Percentiles rank a stretch among this genome's conserved stretches.
These are phyloP conservation scores for Pelodiscus sinensis DNA, from an alignment of 2,113 vertebrate genomes.

Conservation along the genomic window DNA sequence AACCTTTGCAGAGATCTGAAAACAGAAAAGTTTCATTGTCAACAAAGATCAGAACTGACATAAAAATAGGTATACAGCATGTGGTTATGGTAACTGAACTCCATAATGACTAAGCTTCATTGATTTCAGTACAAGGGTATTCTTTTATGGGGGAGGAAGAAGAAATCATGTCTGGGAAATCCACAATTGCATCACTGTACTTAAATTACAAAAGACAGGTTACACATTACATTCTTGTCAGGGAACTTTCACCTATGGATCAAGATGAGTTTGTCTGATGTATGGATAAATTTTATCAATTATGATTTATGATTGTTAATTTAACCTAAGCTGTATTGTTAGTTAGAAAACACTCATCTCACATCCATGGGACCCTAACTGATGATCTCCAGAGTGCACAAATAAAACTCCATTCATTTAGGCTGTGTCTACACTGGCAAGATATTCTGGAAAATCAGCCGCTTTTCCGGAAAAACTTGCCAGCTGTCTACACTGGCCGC, in stretches of 20 bases:
- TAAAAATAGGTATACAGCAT: conserved; percentile 18
- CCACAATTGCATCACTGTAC: not conserved
- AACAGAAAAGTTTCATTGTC: not conserved
- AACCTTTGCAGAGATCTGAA: conserved; percentile 32
- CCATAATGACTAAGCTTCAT: not conserved
- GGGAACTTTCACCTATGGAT: not conserved
- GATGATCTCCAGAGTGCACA: not conserved
- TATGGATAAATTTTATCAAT: not conserved
- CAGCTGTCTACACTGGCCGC: too few relatives aligned
- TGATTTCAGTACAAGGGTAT: conserved; percentile 8
- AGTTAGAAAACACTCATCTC: not conserved
- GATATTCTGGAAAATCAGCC: too few relatives aligned
- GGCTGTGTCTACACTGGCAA: too few relatives aligned
- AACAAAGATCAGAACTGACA: conserved; percentile 2
- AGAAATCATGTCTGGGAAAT: not conserved
- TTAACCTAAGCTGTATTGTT: conserved; percentile 1
- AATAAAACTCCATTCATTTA: not conserved
- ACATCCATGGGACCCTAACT: not conserved
- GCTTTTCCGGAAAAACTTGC: too few relatives aligned
- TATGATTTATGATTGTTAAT: not conserved
- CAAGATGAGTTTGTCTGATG: not conserved
- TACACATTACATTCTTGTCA: conserved; percentile 8
- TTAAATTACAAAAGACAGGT: not conserved
- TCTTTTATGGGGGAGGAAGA: not conserved
- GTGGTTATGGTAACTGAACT: not conserved